These are phyloP conservation scores for Aythya baeri DNA, from an alignment of 2,113 vertebrate species.

Conservation along the genomic window DNA sequence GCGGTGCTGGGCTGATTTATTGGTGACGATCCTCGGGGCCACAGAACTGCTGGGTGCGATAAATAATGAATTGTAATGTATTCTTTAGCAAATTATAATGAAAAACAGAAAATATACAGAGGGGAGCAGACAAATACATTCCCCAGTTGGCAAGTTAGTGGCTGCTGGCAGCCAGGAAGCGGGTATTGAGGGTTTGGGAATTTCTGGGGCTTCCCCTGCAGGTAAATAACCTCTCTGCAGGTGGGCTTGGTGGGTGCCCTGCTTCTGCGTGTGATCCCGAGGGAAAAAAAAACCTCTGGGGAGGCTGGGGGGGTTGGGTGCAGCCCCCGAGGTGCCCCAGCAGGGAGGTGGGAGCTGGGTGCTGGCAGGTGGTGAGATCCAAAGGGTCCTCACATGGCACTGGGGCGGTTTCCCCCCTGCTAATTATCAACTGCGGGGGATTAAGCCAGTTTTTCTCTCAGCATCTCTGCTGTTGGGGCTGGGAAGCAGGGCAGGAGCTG, in stretches of 20 bases:
- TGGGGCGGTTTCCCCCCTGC: not conserved
- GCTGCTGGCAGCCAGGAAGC: not conserved
- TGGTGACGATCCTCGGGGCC: not conserved
- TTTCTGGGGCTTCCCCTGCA: conserved; percentile 18
- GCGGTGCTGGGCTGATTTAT: not conserved
- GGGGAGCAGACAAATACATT: conserved; percentile 12
- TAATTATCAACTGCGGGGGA: not conserved
- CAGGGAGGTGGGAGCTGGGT: too few species aligned
- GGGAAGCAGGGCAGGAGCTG: not conserved
- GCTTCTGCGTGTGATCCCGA: not conserved
- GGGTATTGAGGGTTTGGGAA: conserved; percentile 27
- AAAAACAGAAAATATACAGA: conserved; percentile 43
- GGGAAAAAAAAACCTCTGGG: not conserved
- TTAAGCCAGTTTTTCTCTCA: not conserved
- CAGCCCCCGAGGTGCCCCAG: too few species aligned
- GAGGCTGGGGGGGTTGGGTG: too few species aligned
- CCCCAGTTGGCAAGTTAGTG: conserved; percentile 6
- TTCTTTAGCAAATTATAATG: conserved; percentile 58
- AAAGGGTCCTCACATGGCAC: too few species aligned
- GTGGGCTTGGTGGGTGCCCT: not conserved
- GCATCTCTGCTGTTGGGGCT: not conserved
- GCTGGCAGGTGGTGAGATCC: too few species aligned
- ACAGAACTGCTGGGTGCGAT: not conserved
- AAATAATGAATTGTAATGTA: conserved; percentile 32
- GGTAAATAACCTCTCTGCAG: conserved; percentile 22